Conservation (phyloP, 2,888 invertebrate species). For the Ctena decussata region DNA sequence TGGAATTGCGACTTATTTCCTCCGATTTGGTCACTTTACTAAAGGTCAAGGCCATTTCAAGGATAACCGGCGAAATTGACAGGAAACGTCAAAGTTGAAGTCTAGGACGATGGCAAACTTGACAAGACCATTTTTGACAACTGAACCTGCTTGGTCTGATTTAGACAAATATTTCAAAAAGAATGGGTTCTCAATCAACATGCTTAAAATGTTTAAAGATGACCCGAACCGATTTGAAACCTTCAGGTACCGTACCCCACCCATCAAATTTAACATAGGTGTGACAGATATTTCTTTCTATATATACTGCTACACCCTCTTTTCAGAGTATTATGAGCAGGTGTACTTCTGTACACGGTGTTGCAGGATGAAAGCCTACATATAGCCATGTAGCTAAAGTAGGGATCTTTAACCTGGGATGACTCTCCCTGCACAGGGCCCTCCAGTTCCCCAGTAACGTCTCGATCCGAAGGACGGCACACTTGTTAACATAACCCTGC, state of each 20-base stretch:
- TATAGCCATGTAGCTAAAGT: no score
- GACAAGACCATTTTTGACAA: conserved; percentile 67
- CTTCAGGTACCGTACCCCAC: conserved; percentile 91
- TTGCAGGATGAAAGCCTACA: no score
- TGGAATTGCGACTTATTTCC: no score
- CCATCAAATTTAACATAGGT: neutral
- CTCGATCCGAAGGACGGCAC: no score
- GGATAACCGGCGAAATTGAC: neutral
- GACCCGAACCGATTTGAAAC: conserved; percentile 95
- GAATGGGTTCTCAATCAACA: conserved; percentile 92
- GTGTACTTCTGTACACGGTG: no score
- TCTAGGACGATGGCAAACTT: conserved; percentile 66
- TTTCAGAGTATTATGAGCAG: no score
- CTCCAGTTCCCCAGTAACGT: no score
- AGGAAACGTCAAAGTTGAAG: neutral
- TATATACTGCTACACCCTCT: neutral
- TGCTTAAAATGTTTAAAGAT: conserved; percentile 93
- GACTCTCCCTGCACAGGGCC: neutral
- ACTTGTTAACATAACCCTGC: no score
- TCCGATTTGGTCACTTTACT: neutral
- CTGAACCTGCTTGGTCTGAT: conserved; percentile 77
- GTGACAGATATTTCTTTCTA: neutral
- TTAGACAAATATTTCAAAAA: conserved; percentile 88
- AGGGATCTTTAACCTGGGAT: neutral
- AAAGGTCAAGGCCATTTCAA: conserved; percentile 3